Conservation (phyloP, 2,113 vertebrate species). For the Anarhynchus alexandrinus region DNA sequence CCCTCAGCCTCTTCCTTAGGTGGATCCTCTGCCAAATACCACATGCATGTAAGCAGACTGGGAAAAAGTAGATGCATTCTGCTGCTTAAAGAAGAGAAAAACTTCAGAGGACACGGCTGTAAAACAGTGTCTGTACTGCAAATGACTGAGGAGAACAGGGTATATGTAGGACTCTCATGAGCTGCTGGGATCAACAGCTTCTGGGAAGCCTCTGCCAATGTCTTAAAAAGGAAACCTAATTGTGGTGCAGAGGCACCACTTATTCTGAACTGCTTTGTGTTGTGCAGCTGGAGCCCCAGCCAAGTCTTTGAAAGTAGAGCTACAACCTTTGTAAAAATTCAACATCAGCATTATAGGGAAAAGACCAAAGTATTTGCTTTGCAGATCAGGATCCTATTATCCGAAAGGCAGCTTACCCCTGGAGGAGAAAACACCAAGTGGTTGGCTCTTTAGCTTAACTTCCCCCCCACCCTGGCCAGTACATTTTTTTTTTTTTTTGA, state of each 20-base stretch:
- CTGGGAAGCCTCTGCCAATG: neutral
- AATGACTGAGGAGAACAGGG: neutral
- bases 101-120: neutral
- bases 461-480: too few relatives aligned
- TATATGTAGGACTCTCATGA: neutral
- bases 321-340: neutral
- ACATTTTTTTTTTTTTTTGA: too few relatives aligned
- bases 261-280: neutral
- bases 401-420: neutral
- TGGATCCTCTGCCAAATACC: neutral
- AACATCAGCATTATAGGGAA: neutral
- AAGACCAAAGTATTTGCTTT: neutral
- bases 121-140: neutral
- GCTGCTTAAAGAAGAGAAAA: neutral
- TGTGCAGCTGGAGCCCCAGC: neutral
- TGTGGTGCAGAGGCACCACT: neutral
- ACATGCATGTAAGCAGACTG: neutral
- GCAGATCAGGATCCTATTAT: neutral
- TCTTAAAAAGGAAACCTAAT: neutral
- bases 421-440: neutral
- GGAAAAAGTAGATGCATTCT: neutral
- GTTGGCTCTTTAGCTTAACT: neutral
- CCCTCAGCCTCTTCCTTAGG: neutral
- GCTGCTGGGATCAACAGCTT: constrained; percentile 7
- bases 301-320: neutral